Conservation (phyloP, 2,113 vertebrate species). For the Cyprinodon tularosa region DNA sequence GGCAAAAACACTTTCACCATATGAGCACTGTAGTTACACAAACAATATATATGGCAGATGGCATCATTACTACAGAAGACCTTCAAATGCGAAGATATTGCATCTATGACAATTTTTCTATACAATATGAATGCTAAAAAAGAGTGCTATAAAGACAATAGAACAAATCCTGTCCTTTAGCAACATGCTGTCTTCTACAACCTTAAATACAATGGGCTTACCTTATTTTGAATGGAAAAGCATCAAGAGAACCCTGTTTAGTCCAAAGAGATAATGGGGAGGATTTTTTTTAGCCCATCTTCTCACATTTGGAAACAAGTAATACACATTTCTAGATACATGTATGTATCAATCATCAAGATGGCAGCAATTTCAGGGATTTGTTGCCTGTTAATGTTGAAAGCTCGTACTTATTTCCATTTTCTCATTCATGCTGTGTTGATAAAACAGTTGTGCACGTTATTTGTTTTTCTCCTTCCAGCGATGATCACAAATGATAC, state of each 20-base stretch:
- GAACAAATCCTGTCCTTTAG: background rate
- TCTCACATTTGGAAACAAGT: background rate
- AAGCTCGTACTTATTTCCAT: background rate
- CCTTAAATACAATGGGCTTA: background rate
- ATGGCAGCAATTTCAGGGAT: background rate
- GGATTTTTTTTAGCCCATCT: no score
- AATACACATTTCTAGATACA: background rate
- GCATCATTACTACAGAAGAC: no score
- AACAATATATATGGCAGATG: no score
- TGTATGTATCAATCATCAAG: background rate
- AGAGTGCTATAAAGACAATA: background rate
- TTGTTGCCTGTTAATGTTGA: fast-evolving
- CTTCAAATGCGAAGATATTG: background rate
- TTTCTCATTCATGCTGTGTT: background rate
- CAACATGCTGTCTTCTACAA: background rate
- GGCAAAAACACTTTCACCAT: background rate
- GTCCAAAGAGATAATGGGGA: background rate
- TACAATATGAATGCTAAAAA: background rate
- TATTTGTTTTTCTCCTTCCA: background rate
- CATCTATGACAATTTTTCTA: background rate
- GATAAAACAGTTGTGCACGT: background rate
- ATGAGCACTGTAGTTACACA: no score
- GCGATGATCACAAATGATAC: background rate
- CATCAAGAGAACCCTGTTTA: background rate
- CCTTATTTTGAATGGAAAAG: background rate